Base-by-base conservation (phyloP, 2,888 invertebrate genomes). In the Acanthococcus lagerstroemiae region DNA sequence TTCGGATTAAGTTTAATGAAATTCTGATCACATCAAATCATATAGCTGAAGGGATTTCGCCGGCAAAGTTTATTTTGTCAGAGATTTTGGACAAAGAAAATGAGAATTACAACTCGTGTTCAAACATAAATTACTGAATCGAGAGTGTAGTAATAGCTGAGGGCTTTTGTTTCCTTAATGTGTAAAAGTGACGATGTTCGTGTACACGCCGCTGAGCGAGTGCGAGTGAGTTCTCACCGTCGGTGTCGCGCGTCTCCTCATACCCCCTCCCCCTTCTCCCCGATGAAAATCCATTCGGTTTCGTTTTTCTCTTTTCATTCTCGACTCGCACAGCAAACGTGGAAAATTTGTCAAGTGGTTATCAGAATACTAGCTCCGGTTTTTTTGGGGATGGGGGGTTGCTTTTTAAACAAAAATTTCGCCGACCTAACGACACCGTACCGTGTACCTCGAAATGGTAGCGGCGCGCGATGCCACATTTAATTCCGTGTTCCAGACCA, bases 1-100 rank as follows among this genome's bases (percentile, higher is more conserved):
- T 60, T 60, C 52, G 60, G 60, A 60, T 60, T 60, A 60, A 60
- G 27, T 60, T 60, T 60, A 60, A 60, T 60, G 60, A 60, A 60
- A 60, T 60, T 60, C 60, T 60, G 60, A 60, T 60, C 60, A 60
- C 60, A 60, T 60, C 60, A 60, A 60, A 60, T 60, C 60, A 46
- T n/a, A n/a, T 60, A 60, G 60, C 60, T 60, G 25, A 60, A 48
- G 60, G 60, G 60, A 60, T 60, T 60, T 25, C 27, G 46, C 46
- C 48, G 48, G 46, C 46, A 60, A 60, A 60, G 48, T 60, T 60
- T 60, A 60, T 60, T 60, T 60, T 60, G 60, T 60, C 60, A 46
- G 60, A 60, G 60, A 60, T 60, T 60, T 60, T 25, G 45, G 27
- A 46, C 46, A 46, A 60, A 48, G 48, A 60, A 60, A 25, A 48